phyloP scores from a whole-genome alignment of 2,797 vertebrate genomes.

The Rhinogobio ventralis region DNA sequence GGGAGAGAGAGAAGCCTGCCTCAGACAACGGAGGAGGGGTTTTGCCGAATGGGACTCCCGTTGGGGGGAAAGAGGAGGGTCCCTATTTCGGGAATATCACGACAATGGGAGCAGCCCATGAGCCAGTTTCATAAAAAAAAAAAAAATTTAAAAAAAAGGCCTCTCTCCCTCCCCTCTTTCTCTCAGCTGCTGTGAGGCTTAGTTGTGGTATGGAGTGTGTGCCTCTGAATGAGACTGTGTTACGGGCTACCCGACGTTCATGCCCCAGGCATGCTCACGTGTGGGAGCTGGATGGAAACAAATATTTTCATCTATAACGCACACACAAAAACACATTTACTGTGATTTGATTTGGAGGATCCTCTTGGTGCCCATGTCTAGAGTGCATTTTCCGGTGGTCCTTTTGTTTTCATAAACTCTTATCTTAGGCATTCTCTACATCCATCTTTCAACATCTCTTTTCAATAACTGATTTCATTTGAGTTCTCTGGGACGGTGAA shows the following conservation, averaged over 20 bases:
- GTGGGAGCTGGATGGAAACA: conserved; percentile 41
- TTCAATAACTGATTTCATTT: not conserved
- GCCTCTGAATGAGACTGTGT: conserved; percentile 51
- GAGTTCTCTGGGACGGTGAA: not conserved
- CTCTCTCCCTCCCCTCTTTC: conserved; percentile 44
- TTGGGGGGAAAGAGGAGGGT: conserved; percentile 50
- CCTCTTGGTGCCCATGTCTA: not conserved
- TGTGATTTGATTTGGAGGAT: not conserved
- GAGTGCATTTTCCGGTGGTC: not conserved
- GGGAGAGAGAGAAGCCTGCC: conserved; percentile 39
- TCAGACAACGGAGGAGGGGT: conserved; percentile 54
- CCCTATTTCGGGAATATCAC: conserved; percentile 59
- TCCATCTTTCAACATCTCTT: not conserved
- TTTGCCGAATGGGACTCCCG: conserved; percentile 28
- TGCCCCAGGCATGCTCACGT: conserved; percentile 41
- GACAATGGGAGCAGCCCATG: conserved; percentile 57
- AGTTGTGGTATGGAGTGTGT: conserved; percentile 50
- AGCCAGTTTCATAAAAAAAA: conserved; percentile 50
- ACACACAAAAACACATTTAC: conserved; percentile 25
- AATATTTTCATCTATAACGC: conserved; percentile 39
- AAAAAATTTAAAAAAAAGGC: conserved; percentile 30
- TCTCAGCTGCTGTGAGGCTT: conserved; percentile 54
- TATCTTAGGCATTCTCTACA: not conserved
- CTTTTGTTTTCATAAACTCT: not conserved
- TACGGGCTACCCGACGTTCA: conserved; percentile 29